Evolutionary conservation across 1,140 invertebrate genomes (phyloP), one percentile per base, ranked within the genome.

Genomic region (Diuraphis noxia): DNA sequence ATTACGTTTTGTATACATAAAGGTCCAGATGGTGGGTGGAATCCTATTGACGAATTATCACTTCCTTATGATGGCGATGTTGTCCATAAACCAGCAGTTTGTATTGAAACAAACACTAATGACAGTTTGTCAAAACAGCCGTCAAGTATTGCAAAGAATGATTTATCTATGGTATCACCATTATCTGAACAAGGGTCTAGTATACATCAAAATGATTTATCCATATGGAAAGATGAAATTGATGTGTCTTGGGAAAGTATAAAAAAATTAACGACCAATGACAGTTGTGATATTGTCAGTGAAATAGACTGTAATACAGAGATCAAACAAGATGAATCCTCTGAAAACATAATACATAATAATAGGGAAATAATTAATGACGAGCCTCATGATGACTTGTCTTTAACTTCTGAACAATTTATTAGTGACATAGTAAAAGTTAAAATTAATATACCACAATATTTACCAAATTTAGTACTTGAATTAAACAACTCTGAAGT

Each of bases 1-100:
- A 30, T 63, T 40, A 5, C 0, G 4, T 88, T 63, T n/a, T 8
- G 23, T 63, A 38, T 88, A 2, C 36, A n/a, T 63, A 10, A 40
- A 91, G 89, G 89, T 34, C 89, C 89, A 8, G 89, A 91, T 81
- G 36, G 89, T 30, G 77, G 77, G 25, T 91, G 89, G 89, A 91
- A 81, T 91, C 77, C 89, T 21, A 63, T 88, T 13, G 86, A 88
- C 9, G 77, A 82, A 81, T 40, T 91, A 40, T 52, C 34, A 10
- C 38, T 86, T 23, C 88, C 88, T 81, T 91, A 72, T 82, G 89
- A 91, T 52, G 23, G 23, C 5, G 41, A 90, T 90, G 4, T 46
- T 0, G 7, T 43, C 34, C 40, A 38, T 2, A 17, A 90, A 79
- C 41, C 40, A 43, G 13, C 0, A 4, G 63, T 10, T 38, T 43